These are phyloP conservation scores for Drepanosiphum platanoidis DNA, from an alignment of 2,888 invertebrate genomes.

Conservation along the genomic window DNA sequence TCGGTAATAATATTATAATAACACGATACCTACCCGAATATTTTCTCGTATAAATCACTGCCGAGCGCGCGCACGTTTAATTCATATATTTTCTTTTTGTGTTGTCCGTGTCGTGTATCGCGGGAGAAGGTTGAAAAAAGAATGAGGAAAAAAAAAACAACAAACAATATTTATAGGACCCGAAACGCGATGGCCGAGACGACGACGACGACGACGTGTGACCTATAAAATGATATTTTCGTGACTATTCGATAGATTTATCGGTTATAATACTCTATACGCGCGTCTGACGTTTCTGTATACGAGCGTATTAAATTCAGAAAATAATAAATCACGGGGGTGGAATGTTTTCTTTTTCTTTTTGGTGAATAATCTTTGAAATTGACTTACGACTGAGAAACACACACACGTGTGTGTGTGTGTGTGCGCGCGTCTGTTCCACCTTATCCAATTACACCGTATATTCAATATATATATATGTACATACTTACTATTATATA, in stretches of 20 bases:
- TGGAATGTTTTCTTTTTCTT: constrained; percentile 43
- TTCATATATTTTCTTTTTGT: constrained; percentile 22
- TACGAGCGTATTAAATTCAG: constrained; percentile 56
- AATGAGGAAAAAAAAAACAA: neutral
- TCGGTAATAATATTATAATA: no score
- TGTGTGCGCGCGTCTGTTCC: neutral
- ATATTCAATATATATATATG: neutral
- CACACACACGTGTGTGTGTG: neutral
- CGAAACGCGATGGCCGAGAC: neutral
- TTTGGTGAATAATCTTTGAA: constrained; percentile 57
- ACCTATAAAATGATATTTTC: constrained; percentile 44
- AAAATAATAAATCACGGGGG: constrained; percentile 54
- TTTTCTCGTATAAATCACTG: constrained; percentile 45
- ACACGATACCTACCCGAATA: neutral
- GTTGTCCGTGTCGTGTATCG: neutral
- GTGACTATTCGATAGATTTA: constrained; percentile 48
- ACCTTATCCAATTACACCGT: constrained; percentile 57
- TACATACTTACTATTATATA: no score
- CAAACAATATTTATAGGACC: constrained; percentile 12
- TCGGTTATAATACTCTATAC: constrained; percentile 34
- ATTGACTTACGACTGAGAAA: constrained; percentile 49
- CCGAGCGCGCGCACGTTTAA: neutral
- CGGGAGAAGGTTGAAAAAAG: neutral
- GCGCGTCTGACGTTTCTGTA: constrained; percentile 45
- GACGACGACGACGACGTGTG: neutral